Conservation (phyloP, 2,888 invertebrate genomes). For the Parasteatoda lunata region DNA sequence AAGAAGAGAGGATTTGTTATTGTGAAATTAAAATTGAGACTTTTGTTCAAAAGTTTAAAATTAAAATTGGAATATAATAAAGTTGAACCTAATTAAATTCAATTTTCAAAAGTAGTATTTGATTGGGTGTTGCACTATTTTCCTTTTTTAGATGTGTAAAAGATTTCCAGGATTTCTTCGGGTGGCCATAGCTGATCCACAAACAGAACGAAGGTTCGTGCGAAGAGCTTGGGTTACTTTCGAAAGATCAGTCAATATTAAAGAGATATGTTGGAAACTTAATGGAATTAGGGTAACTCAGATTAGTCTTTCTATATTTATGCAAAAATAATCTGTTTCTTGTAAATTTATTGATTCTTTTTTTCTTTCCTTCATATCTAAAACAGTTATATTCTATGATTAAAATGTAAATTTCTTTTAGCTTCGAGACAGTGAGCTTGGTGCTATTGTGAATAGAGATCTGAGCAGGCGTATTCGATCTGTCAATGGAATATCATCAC, state of each 20-base stretch:
- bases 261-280: slow-evolving; percentile 99
- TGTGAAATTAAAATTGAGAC: too few relatives aligned
- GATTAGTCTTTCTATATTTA: not conserved
- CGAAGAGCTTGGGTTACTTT: slow-evolving; percentile 99
- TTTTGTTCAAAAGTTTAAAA: too few relatives aligned
- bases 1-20: too few relatives aligned
- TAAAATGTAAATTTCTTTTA: slow-evolving; percentile 73
- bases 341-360: not conserved
- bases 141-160: slow-evolving; percentile 82
- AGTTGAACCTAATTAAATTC: too few relatives aligned
- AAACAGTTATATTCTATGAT: not conserved
- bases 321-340: not conserved
- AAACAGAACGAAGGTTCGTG: slow-evolving; percentile 96
- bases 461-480: slow-evolving; percentile 93
- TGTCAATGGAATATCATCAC: slow-evolving; percentile 91
- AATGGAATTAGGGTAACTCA: slow-evolving; percentile 88
- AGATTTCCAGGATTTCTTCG: slow-evolving; percentile 94
- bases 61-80: too few relatives aligned
- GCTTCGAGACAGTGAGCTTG: slow-evolving; percentile 92
- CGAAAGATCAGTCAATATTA: slow-evolving; percentile 96
- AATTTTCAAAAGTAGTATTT: too few relatives aligned
- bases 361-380: not conserved
- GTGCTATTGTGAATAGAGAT: slow-evolving; percentile 97
- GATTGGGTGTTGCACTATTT: not conserved
- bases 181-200: slow-evolving; percentile 96